These are phyloP conservation scores for Porites australiensis DNA, from an alignment of 64 coral and sea anemone genomes.

Conservation along the genomic window DNA sequence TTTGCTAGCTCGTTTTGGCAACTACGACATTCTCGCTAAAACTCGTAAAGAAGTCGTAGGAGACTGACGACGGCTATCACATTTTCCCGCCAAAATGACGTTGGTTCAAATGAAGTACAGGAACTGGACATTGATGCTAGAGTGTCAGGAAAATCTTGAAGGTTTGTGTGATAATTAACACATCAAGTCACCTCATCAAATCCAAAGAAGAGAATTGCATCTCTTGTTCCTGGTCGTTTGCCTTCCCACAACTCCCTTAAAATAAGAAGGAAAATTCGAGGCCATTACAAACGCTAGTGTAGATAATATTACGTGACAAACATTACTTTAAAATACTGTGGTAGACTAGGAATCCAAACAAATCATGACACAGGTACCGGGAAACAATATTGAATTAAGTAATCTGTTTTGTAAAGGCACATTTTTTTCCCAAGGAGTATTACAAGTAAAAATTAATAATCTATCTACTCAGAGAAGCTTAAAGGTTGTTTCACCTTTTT, in stretches of 20 bases:
- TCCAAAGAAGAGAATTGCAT: slow-evolving; percentile 86
- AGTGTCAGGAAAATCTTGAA: too few relatives aligned
- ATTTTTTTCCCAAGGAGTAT: neutral
- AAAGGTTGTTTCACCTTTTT: slow-evolving; percentile 25
- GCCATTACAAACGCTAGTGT: neutral
- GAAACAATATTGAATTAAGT: too few relatives aligned
- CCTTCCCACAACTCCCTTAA: slow-evolving; percentile 97
- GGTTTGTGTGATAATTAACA: neutral
- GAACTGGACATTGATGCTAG: too few relatives aligned
- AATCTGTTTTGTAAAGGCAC: neutral
- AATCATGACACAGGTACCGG: too few relatives aligned
- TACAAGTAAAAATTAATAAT: neutral
- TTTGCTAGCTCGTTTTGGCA: too few relatives aligned
- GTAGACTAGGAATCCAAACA: too few relatives aligned
- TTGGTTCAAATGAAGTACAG: too few relatives aligned
- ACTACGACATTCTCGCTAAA: too few relatives aligned
- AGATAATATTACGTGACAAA: neutral
- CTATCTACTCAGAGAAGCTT: neutral
- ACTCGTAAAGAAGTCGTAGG: too few relatives aligned
- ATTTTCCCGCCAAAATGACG: too few relatives aligned
- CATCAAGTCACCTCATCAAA: slow-evolving; percentile 78
- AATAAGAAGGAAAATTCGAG: neutral
- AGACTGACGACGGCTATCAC: too few relatives aligned
- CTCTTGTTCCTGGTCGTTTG: slow-evolving; percentile 77
- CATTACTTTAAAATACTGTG: neutral